A percentile compares a stretch with the other conserved stretches of the same genome.
Evolutionary conservation across 1,140 invertebrate genomes (phyloP).

Genomic region (Drosophila trapezifrons): DNA sequence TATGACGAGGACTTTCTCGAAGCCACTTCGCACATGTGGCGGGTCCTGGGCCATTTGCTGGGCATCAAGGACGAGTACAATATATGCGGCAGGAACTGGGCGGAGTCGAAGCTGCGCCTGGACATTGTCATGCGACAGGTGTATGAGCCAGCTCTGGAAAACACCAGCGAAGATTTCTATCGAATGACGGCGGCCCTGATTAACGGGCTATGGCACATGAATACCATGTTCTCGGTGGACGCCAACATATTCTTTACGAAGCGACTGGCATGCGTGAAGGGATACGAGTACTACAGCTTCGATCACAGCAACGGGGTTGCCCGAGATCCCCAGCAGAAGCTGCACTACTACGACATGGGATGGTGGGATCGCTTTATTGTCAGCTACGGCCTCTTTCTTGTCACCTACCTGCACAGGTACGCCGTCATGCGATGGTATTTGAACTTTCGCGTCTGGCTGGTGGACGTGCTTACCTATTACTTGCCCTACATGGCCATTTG

Average conservation of each 20-base stretch:
- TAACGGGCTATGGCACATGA: conserved; percentile 76
- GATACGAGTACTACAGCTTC: conserved; percentile 78
- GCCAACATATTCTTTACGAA: conserved; percentile 78
- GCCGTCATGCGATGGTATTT: conserved; percentile 74
- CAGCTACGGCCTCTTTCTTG: conserved; percentile 68
- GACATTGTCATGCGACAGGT: conserved; percentile 72
- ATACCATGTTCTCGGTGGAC: conserved; percentile 64
- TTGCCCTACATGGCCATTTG: conserved; percentile 81
- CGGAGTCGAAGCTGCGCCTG: conserved; percentile 62
- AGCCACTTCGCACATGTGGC: conserved; percentile 93
- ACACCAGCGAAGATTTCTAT: conserved; percentile 65
- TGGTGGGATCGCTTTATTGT: conserved; percentile 76
- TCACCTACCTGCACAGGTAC: conserved; percentile 75
- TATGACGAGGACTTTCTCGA: conserved; percentile 87
- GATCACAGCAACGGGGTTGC: conserved; percentile 52
- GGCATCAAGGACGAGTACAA: conserved; percentile 90
- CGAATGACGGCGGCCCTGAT: conserved; percentile 70
- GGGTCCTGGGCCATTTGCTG: conserved; percentile 90
- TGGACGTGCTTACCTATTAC: conserved; percentile 68
- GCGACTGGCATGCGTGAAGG: conserved; percentile 70
- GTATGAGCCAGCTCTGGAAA: conserved; percentile 64
- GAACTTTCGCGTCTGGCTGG: conserved; percentile 72
- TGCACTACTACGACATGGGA: conserved; percentile 67
- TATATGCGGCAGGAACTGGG: conserved; percentile 73
- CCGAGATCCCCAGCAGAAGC: conserved; percentile 55